Percentiles rank a stretch among this genome's conserved stretches.
Evolutionary conservation across 2,797 vertebrate species (phyloP).

Genomic region (Acanthornis magna): DNA sequence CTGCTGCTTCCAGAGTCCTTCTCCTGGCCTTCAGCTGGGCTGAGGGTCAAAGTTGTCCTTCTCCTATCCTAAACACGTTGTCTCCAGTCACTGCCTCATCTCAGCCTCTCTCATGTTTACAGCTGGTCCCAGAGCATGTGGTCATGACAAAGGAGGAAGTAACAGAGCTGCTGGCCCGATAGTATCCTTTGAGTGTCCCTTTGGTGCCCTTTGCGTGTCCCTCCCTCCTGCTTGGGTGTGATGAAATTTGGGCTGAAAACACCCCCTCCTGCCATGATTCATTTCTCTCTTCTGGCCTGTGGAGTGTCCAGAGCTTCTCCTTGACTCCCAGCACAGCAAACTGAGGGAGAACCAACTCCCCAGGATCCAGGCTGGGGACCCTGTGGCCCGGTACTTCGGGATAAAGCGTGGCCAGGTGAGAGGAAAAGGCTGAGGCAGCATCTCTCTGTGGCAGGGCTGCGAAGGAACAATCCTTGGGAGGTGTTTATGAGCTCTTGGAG

Average conservation of each 20-base stretch:
- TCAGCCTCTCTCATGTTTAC: not conserved
- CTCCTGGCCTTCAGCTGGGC: not conserved
- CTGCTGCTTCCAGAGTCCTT: not conserved
- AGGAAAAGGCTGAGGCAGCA: fast-evolving
- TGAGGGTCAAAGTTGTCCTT: fast-evolving
- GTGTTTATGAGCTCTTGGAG: not conserved
- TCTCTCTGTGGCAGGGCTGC: not conserved
- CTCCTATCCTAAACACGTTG: not conserved
- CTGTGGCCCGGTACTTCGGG: conserved; percentile 95
- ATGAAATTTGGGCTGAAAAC: fast-evolving
- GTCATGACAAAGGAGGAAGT: conserved; percentile 99
- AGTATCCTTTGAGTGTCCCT: conserved; percentile 86
- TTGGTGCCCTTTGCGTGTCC: not conserved
- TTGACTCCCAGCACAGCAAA: conserved; percentile 80
- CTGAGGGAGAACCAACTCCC: conserved; percentile 96
- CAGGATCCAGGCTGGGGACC: conserved; percentile 95
- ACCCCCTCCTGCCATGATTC: fast-evolving
- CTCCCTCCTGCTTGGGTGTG: fast-evolving
- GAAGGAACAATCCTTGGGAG: not conserved
- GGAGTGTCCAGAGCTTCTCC: not conserved
- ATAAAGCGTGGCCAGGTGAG: conserved; percentile 95
- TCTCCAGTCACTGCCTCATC: not conserved
- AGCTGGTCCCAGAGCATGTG: conserved; percentile 96
- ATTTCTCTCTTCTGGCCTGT: fast-evolving
- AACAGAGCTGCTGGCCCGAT: conserved; percentile 89